Conservation (phyloP, 2,113 vertebrate species). For the Brachyhypopomus occidentalis region DNA sequence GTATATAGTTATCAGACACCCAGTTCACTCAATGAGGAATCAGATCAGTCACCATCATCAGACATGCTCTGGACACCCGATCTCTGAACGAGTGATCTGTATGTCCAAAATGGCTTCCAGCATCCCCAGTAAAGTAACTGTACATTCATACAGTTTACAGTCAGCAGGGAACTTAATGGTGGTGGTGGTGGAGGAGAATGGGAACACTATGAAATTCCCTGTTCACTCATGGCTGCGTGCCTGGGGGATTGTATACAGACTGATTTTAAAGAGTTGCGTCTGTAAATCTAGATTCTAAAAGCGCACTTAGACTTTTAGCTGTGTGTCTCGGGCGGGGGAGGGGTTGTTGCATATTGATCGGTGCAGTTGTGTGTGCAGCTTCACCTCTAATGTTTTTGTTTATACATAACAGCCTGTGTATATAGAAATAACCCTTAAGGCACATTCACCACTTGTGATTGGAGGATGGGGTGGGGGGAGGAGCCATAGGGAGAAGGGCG, state of each 20-base stretch:
- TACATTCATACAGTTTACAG: not conserved
- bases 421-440: slow-evolving; percentile 34
- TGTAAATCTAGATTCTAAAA: slow-evolving; percentile 4
- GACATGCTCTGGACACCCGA: not conserved
- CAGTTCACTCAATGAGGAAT: not conserved
- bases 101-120: not conserved
- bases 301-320: slow-evolving; percentile 15
- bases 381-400: slow-evolving; percentile 14
- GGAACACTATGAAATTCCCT: no score
- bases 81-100: not conserved
- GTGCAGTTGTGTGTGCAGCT: not conserved
- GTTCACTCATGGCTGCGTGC: no score
- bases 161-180: not conserved
- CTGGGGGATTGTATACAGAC: not conserved
- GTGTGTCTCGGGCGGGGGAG: not conserved
- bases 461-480: not conserved
- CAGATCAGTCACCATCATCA: not conserved
- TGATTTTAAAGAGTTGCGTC: not conserved
- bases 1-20: slow-evolving; percentile 12
- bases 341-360: not conserved
- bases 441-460: slow-evolving; percentile 20
- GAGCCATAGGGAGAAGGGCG: not conserved
- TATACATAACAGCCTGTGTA: slow-evolving; percentile 35
- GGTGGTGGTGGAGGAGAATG: no score
- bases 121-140: not conserved